These are phyloP conservation scores for Engraulis encrasicolus DNA, from an alignment of 2,113 vertebrate genomes.

Conservation along the genomic window DNA sequence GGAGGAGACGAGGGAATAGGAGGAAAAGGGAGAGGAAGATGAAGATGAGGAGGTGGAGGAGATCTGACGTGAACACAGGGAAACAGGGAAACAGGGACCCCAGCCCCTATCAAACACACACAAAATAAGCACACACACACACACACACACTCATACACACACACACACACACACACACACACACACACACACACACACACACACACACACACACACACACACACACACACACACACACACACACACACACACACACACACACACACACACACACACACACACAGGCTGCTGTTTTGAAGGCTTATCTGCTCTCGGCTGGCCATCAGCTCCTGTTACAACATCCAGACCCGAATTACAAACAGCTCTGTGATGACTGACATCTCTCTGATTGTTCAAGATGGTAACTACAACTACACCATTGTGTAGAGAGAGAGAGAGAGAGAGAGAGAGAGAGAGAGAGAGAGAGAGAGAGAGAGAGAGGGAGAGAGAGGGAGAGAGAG, in stretches of 20 bases:
- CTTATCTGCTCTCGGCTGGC: neutral
- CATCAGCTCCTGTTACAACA: conserved; percentile 11
- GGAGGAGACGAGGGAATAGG: too few relatives aligned
- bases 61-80: too few relatives aligned
- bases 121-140: too few relatives aligned
- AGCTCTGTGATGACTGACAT: neutral
- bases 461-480: neutral
- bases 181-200: neutral
- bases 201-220: too few relatives aligned
- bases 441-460: neutral
- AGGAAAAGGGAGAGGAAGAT: too few relatives aligned
- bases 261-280: neutral
- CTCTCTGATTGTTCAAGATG: neutral
- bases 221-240: neutral
- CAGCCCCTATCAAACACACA: too few relatives aligned
- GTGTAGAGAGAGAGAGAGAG: neutral
- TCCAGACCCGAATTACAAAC: neutral
- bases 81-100: too few relatives aligned
- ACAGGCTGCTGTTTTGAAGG: neutral
- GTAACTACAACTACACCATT: neutral
- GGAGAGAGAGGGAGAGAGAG: neutral
- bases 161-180: conserved; percentile 22
- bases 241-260: neutral
- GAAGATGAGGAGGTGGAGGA: too few relatives aligned
- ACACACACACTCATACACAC: neutral